A percentile compares a stretch with the other conserved stretches of the same genome.
Conservation (phyloP, 37 sponge, comb jelly and placozoan genomes). For the Agelas oroides region DNA sequence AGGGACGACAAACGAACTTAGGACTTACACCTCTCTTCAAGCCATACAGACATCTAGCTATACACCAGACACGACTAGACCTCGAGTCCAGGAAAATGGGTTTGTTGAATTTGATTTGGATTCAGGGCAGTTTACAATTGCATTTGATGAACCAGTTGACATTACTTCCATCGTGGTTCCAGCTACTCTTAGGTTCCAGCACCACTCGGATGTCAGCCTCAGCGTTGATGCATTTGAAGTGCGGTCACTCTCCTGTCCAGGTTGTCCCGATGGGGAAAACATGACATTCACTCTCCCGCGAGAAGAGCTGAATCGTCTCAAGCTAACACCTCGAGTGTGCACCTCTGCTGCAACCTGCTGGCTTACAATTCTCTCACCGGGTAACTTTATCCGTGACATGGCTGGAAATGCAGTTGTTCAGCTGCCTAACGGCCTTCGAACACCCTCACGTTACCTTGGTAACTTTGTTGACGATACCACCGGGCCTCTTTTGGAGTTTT, state of each 20-base stretch:
- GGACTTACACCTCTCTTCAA: neutral
- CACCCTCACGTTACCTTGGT: slow-evolving; percentile 8
- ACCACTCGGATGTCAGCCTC: slow-evolving; percentile 19
- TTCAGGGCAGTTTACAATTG: slow-evolving; percentile 60
- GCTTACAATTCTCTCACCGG: slow-evolving; percentile 65
- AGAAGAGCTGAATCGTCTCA: slow-evolving; percentile 73
- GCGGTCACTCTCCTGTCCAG: slow-evolving; percentile 35
- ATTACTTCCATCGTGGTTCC: slow-evolving; percentile 26
- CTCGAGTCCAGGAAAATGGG: slow-evolving; percentile 53
- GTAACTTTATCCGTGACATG: slow-evolving; percentile 77
- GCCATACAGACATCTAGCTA: slow-evolving; percentile 21
- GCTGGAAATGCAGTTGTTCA: slow-evolving; percentile 63
- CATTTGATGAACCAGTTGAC: slow-evolving; percentile 77
- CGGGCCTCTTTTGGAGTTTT: slow-evolving; percentile 62
- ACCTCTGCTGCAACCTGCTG: slow-evolving; percentile 80
- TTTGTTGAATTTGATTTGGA: slow-evolving; percentile 77
- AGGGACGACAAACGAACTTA: neutral
- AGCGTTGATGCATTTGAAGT: slow-evolving; percentile 37
- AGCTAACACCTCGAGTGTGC: slow-evolving; percentile 68
- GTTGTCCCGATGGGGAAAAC: slow-evolving; percentile 48
- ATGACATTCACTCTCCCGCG: slow-evolving; percentile 62
- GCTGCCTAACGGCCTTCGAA: slow-evolving; percentile 53
- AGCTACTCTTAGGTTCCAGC: slow-evolving; percentile 62
- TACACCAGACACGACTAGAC: slow-evolving; percentile 57
- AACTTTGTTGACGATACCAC: slow-evolving; percentile 72